A percentile compares a stretch with the other conserved stretches of the same genome.
Evolutionary conservation across 2,797 vertebrate species (phyloP).

Genomic region (Apodemus agrarius): DNA sequence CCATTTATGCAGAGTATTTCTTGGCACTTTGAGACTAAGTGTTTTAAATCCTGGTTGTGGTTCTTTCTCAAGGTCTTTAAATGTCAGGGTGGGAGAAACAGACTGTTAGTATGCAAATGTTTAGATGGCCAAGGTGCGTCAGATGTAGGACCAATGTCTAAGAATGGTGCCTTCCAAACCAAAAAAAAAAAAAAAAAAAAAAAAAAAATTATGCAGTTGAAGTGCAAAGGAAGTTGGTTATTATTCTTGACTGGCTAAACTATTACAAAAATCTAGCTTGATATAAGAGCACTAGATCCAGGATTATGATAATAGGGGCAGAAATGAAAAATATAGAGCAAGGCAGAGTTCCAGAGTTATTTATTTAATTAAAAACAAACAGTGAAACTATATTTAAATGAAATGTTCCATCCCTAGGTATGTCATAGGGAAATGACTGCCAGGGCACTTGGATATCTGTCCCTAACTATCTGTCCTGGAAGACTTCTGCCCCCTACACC

Average conservation of each 20-base stretch:
- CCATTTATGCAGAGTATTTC: not conserved
- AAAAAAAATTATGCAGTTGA: conserved; percentile 37
- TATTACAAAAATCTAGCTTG: conserved; percentile 2
- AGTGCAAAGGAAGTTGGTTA: not conserved
- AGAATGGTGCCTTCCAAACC: not conserved
- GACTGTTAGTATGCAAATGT: not conserved
- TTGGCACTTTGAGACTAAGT: not conserved
- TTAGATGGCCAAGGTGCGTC: not conserved
- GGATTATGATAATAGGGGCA: not conserved
- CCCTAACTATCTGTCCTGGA: not conserved
- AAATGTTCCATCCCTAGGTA: not conserved
- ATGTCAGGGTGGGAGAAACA: not conserved
- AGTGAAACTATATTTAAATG: conserved; percentile 17
- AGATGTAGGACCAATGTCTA: not conserved
- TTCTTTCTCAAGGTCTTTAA: not conserved
- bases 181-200: too few relatives aligned
- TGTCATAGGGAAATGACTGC: not conserved
- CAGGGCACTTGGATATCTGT: not conserved
- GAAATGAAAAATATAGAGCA: conserved; percentile 13
- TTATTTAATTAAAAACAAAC: not conserved
- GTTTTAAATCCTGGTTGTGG: not conserved
- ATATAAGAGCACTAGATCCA: conserved; percentile 30
- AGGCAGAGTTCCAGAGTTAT: not conserved
- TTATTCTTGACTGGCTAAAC: conserved; percentile 28
- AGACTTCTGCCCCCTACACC: not conserved